Base-by-base conservation (phyloP, 1,140 invertebrate species). In the Lasaia peninsularis region DNA sequence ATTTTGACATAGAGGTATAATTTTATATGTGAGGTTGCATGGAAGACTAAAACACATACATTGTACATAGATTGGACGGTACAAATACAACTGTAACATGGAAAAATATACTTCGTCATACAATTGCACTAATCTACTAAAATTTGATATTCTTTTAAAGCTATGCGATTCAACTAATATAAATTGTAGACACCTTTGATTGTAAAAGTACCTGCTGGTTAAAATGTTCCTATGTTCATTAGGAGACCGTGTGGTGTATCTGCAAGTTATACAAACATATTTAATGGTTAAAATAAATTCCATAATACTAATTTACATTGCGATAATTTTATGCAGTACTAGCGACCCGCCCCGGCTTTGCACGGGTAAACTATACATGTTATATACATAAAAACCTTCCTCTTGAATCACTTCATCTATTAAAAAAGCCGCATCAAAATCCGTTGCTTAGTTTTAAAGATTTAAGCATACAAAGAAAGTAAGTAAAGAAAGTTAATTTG, bases 131-230 rank as follows among this genome's bases (percentile, higher is more conserved):
- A 55, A 40, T 40, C 52, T 52, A 20, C 33, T 52, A 52, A 52
- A 52, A 52, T 40, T 68, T 61, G 63, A 68, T 60, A 71, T 64
- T 68, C 44, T 54, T 60, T 68, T 71, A 71, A 71, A 71, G 69
- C 69, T 71, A 71, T 69, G 51, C 21, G 48, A 69, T 65, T 54
- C 16, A 67, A 64, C 60, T 60, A 37, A 52, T 9, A 49, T 21
- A 21, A 21, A 49, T 49, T 21, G 14, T 44, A 24, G 21, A 35
- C 37, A 21, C 20, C 52, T 37, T 33, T 10, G 14, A 14, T 12
- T 24, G 1, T 37, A 31, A 28, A 12, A 31, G 14, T 51, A 51
- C 21, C 49, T 28, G 14, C 11, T 16, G 10, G 8, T 32, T 52
- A 52, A 32, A 52, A 52, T 32, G 24, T 31, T 31, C 24, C 31